phyloP scores from a whole-genome alignment of 2,797 vertebrate species.

The Perdix hodgsoniae region DNA sequence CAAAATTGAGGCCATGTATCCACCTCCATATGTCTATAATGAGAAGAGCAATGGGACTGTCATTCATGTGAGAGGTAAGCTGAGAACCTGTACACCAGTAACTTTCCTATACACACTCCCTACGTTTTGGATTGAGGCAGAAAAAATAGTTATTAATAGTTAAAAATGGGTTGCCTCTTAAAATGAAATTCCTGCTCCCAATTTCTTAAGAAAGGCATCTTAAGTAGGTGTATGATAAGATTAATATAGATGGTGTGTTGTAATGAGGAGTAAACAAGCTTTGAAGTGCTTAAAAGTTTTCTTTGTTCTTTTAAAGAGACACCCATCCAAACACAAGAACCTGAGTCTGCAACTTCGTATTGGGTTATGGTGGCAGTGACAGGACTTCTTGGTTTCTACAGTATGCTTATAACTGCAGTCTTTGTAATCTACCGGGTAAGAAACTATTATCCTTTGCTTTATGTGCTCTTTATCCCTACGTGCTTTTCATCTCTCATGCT shows the following conservation, averaged over 20 bases:
- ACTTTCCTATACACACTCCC: background rate
- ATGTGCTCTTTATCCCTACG: background rate
- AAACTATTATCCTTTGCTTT: slow-evolving; percentile 2
- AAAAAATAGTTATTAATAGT: too few species aligned
- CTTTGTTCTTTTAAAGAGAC: slow-evolving; percentile 71
- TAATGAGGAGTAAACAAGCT: slow-evolving; percentile 9
- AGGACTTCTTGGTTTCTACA: slow-evolving; percentile 77
- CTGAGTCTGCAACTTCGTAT: slow-evolving; percentile 43
- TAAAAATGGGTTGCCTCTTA: background rate
- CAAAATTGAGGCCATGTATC: slow-evolving; percentile 80
- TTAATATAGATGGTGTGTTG: background rate
- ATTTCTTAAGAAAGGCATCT: background rate
- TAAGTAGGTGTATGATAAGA: background rate
- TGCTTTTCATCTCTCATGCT: background rate
- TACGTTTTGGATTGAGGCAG: background rate
- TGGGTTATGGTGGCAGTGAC: slow-evolving; percentile 60
- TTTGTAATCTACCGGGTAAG: slow-evolving; percentile 81
- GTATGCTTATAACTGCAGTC: slow-evolving; percentile 71
- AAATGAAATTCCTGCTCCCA: background rate
- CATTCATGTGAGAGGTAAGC: slow-evolving; percentile 81
- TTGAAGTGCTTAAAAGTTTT: slow-evolving; percentile 19
- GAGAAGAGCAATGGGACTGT: slow-evolving; percentile 80
- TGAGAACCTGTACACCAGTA: background rate
- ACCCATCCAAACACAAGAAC: background rate
- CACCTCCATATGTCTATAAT: slow-evolving; percentile 78